Base-by-base conservation (phyloP, 2,888 invertebrate genomes). In the Piscicola geometra region DNA sequence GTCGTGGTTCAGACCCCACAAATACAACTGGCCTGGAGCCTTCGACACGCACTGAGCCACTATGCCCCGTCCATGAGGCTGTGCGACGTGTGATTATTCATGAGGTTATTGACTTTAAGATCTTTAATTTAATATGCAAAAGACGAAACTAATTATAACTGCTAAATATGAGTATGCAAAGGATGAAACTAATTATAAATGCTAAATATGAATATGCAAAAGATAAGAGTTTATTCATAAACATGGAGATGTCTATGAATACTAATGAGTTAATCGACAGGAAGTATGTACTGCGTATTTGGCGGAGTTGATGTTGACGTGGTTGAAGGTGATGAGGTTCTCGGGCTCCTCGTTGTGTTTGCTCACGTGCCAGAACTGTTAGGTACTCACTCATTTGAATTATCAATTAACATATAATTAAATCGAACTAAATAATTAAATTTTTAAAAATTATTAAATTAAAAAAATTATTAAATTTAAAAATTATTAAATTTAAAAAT, bases 1-100 rank as follows among this genome's bases (percentile, higher is more conserved):
- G 25, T 56, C 60, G n/a, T 56, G 15, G 3, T 5, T 15, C 60
- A 56, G n/a, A 21, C n/a, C n/a, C 60, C 60, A 56, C 60, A 56
- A n/a, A n/a, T 56, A 56, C 25, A 56, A 56, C 60, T 56, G 15
- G 3, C 5, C n/a, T 5, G 60, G n/a, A 25, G 60, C 21, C 60
- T 56, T 56, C n/a, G 60, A 56, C n/a, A 56, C 60, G 25, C 60
- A 56, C 25, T 56, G 60, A 18, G 60, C 60, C 60, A 56, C 60
- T 56, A 56, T 56, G 25, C 60, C 60, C 5, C 60, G 25, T n/a
- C 60, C 9, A n/a, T 3, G 60, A 56, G 60, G 60, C 60, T 56
- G 50, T 47, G 50, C 12, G 50, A 47, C 21, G 50, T 18, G 5
- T 56, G 60, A 25, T 18, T 56, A 25, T 18, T 25, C 3, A 56